These are phyloP conservation scores for Ostrea denselamellosa DNA, from an alignment of 1,140 invertebrate genomes.

Conservation along the genomic window DNA sequence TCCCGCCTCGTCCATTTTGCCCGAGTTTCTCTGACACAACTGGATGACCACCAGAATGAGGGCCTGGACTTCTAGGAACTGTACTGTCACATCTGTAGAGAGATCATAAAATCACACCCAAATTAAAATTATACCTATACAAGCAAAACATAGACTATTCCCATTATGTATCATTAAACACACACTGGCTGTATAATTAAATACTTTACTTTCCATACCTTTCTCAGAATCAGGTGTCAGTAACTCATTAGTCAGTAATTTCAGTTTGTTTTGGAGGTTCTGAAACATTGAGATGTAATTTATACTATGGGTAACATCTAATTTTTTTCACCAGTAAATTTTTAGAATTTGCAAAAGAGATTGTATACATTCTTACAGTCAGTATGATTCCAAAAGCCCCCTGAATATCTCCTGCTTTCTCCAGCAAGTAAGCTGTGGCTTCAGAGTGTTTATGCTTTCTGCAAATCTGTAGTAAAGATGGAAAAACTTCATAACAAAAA, in stretches of 20 bases:
- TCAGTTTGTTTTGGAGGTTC: slow-evolving; percentile 61
- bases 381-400: slow-evolving; percentile 80
- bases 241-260: slow-evolving; percentile 52
- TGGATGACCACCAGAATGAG: slow-evolving; percentile 79
- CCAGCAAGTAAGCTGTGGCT: slow-evolving; percentile 81
- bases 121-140: background rate
- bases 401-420: slow-evolving; percentile 81
- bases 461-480: slow-evolving; percentile 68
- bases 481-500: background rate
- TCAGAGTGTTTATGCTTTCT: slow-evolving; percentile 78
- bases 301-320: background rate
- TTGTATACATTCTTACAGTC: slow-evolving; percentile 58
- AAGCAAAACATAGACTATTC: background rate
- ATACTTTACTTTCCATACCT: slow-evolving; percentile 21
- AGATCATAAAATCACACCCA: background rate
- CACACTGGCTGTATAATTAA: background rate
- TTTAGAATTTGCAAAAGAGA: background rate
- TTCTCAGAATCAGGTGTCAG: slow-evolving; percentile 45
- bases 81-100: slow-evolving; percentile 64
- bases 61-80: slow-evolving; percentile 73
- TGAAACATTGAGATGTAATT: slow-evolving; percentile 26
- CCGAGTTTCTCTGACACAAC: slow-evolving; percentile 81
- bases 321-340: background rate
- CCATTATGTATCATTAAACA: background rate
- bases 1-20: slow-evolving; percentile 78